Evolutionary conservation across 2,888 invertebrate genomes (phyloP).

Genomic region (Tuberolachnus salignus): DNA sequence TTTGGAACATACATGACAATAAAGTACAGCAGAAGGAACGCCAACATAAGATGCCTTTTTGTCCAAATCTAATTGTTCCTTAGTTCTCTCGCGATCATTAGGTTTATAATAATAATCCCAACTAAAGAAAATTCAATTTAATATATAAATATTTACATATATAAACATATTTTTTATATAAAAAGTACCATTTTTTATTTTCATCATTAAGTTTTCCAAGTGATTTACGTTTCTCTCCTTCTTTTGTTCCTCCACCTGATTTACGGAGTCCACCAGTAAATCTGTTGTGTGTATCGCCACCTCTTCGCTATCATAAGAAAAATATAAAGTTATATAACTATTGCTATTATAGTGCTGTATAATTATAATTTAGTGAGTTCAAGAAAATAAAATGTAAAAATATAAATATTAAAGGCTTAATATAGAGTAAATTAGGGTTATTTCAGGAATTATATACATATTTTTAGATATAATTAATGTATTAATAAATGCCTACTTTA

Average conservation of each 20-base stretch:
- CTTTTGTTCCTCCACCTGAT: constrained; percentile 25
- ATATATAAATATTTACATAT: background rate
- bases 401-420: too few relatives aligned
- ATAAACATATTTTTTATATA: too few relatives aligned
- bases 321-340: background rate
- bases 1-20: constrained; percentile 86
- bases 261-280: constrained; percentile 39
- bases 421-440: too few relatives aligned
- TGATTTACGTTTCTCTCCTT: constrained; percentile 45
- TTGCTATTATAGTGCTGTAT: background rate
- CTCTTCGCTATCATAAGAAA: constrained; percentile 22
- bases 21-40: constrained; percentile 72
- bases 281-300: constrained; percentile 9
- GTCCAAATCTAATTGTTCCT: constrained; percentile 43
- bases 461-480: too few relatives aligned
- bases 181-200: constrained; percentile 44
- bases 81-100: constrained; percentile 33
- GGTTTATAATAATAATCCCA: background rate
- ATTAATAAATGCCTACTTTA: too few relatives aligned
- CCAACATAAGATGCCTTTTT: constrained; percentile 65
- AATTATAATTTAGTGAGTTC: too few relatives aligned
- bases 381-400: too few relatives aligned
- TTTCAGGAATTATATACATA: too few relatives aligned
- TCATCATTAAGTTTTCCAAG: constrained; percentile 40
- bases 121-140: too few relatives aligned